Percentiles rank a stretch among this genome's conserved stretches.
Conservation (phyloP, 2,113 vertebrate species). For the Ptilorrhoa leucosticta region DNA sequence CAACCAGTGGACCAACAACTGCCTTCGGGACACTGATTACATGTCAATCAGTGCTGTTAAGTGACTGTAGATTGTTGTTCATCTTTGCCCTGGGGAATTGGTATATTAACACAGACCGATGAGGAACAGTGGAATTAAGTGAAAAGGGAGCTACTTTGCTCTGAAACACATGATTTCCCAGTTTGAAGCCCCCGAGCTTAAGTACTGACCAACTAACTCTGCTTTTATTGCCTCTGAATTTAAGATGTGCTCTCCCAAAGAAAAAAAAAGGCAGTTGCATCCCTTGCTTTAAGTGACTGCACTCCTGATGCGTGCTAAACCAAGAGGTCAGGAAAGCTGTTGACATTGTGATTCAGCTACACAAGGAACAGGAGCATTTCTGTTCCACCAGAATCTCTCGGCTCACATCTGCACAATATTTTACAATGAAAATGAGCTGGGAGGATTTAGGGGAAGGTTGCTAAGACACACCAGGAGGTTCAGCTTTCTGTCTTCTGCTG, state of each 20-base stretch:
- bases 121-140: neutral
- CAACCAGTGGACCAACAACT: neutral
- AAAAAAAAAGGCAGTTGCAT: neutral
- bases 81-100: neutral
- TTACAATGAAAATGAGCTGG: neutral
- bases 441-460: neutral
- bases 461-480: neutral
- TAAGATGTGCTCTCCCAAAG: neutral
- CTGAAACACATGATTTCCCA: neutral
- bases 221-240: neutral
- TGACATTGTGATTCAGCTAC: neutral
- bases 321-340: neutral
- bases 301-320: fast-evolving
- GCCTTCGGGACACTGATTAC: neutral
- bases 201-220: neutral
- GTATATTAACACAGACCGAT: neutral
- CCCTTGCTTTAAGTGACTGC: neutral
- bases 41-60: fast-evolving
- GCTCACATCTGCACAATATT: neutral
- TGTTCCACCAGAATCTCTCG: neutral
- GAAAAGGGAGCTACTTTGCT: neutral
- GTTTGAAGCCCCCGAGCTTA: neutral
- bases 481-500: neutral
- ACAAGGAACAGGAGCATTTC: neutral
- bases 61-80: neutral